phyloP scores from a whole-genome alignment of 1,140 invertebrate species.

The Leguminivora glycinivorella region DNA sequence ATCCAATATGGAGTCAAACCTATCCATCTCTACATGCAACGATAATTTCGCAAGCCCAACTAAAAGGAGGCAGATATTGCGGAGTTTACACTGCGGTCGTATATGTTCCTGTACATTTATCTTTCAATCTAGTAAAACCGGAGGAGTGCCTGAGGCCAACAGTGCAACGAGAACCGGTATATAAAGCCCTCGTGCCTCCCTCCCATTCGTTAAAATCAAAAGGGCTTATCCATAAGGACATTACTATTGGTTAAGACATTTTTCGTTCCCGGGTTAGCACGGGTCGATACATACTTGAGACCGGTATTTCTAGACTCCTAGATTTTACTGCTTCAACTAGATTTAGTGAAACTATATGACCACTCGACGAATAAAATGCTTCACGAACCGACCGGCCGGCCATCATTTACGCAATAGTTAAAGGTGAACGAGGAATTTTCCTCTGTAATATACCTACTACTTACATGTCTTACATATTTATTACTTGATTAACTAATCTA shows the following conservation, averaged over 20 bases:
- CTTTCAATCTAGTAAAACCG: conserved; percentile 53
- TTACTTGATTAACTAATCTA: too few relatives aligned
- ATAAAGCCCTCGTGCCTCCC: conserved; percentile 38
- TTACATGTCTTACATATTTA: too few relatives aligned
- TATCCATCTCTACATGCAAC: neutral
- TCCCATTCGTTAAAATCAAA: conserved; percentile 22
- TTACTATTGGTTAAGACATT: conserved; percentile 9
- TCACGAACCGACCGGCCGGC: neutral
- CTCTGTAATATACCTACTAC: neutral
- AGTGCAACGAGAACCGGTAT: conserved; percentile 61
- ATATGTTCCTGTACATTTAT: conserved; percentile 54
- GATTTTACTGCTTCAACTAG: conserved; percentile 57
- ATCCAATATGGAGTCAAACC: conserved; percentile 10
- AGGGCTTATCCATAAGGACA: neutral
- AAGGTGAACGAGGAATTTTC: neutral
- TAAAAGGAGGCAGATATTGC: conserved; percentile 20
- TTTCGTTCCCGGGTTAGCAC: neutral
- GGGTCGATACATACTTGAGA: conserved; percentile 38
- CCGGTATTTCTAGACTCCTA: conserved; percentile 57
- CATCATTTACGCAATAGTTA: neutral
- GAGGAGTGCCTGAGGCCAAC: conserved; percentile 58
- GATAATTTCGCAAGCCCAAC: conserved; percentile 12
- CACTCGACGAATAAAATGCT: neutral
- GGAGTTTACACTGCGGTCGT: conserved; percentile 10
- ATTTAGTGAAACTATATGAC: conserved; percentile 41